Base-by-base conservation (phyloP, 2,113 vertebrate genomes). In the Pyxicephalus adspersus region DNA sequence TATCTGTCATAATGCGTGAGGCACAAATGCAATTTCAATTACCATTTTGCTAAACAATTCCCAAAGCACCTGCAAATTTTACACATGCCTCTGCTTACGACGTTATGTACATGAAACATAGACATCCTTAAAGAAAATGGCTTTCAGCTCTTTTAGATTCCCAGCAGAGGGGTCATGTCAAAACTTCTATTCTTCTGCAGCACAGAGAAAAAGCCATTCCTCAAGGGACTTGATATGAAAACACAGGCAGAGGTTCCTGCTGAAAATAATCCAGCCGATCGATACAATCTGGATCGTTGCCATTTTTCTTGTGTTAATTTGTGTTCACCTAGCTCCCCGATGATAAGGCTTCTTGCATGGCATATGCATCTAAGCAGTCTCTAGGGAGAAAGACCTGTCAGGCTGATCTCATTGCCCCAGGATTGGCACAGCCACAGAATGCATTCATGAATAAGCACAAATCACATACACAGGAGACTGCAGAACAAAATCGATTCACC, bases 241-340 rank as follows among this genome's bases (percentile, higher is more conserved):
- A 82, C 63, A 75, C 51, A 3, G 80, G 60, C 80, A 82, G 80
- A 75, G 28, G 64, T 81, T 81, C 63, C 80, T 75, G 63, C 70
- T 82, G 80, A 82, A 82, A 82, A 82, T 74, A 82, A 82, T 65
- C 80, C 51, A 58, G 28, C 70, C 63, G 80, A 82, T 82, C 80
- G 51, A 82, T 82, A 82, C 80, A 75, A 64, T 66, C 71, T 82
- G 80, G 80, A 75, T 64, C 52, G 71, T 17, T 66, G 80, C 80
- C 80, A 74, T 82, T 82, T 82, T 82, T 82, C 80, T 75, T 82
- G 61, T 82, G 80, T 82, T 82, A 75, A 82, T 82, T 82, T 82
- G 80, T 82, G 80, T 82, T 82, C 80, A 75, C 80, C 80, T 51
- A 38, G 60, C 31, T 82, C 80, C 79, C 80, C 61, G 64, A 82